Evolutionary conservation across 2,113 vertebrate species (phyloP).

Genomic region (Paradoxurus hermaphroditus): DNA sequence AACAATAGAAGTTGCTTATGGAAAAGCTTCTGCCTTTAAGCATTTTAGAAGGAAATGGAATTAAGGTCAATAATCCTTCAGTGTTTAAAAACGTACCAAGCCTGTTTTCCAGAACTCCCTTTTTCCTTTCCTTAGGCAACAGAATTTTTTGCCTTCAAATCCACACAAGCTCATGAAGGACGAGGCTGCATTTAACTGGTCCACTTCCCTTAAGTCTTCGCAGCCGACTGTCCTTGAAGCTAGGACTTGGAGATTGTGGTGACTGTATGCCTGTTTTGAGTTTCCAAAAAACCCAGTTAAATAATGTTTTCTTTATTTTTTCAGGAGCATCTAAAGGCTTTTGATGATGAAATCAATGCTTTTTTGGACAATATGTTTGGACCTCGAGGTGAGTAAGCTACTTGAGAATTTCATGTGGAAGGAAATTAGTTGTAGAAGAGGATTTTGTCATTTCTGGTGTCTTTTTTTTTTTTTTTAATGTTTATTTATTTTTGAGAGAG

Average conservation of each 20-base stretch:
- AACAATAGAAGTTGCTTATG: neutral
- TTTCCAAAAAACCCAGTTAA: neutral
- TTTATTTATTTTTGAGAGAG: too few species aligned
- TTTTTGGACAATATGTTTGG: conserved; percentile 90
- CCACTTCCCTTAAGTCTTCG: neutral
- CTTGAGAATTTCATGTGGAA: neutral
- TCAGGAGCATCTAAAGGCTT: conserved; percentile 85
- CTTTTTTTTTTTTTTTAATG: too few species aligned
- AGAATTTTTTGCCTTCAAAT: neutral
- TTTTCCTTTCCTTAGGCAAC: too few species aligned
- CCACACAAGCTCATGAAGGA: neutral
- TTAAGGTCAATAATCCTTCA: neutral
- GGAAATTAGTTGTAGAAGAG: neutral
- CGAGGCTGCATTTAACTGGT: neutral
- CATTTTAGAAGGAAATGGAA: neutral
- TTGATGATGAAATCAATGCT: conserved; percentile 84
- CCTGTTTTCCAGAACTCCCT: neutral
- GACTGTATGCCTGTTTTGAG: neutral
- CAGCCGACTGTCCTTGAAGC: neutral
- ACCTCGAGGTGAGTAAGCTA: conserved; percentile 84
- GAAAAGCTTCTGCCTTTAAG: neutral
- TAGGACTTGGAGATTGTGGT: neutral
- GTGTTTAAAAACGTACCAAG: neutral
- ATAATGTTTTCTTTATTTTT: conserved; percentile 61
- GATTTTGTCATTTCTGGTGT: neutral